Conservation (phyloP, 2,797 vertebrate genomes). For the Delichon dasypus region DNA sequence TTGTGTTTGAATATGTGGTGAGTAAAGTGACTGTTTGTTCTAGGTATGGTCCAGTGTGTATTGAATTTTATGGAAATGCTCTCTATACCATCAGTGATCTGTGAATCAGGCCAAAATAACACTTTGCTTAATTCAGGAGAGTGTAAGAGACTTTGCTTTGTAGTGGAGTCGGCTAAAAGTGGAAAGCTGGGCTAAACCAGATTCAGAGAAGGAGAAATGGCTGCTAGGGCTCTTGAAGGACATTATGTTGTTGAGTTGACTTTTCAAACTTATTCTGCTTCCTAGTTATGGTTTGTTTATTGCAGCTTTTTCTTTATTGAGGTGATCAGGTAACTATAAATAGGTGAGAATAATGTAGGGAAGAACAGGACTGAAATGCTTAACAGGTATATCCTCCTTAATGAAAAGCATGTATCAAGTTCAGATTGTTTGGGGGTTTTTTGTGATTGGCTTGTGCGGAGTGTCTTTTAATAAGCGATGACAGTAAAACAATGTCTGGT, state of each 20-base stretch:
- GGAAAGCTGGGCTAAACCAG: background rate
- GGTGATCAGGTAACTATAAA: background rate
- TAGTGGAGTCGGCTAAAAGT: background rate
- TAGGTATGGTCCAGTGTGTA: background rate
- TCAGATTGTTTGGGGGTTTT: background rate
- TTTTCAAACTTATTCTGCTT: background rate
- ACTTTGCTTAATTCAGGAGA: background rate
- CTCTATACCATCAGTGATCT: background rate
- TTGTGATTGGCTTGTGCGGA: background rate
- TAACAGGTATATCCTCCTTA: background rate
- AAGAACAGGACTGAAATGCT: background rate
- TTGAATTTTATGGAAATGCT: background rate
- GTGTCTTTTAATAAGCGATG: background rate
- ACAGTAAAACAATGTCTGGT: background rate
- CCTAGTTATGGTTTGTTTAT: background rate
- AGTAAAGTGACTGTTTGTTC: constrained; percentile 62
- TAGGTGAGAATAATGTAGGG: background rate
- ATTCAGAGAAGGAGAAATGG: background rate
- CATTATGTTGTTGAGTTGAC: background rate
- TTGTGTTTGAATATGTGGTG: constrained; percentile 89
- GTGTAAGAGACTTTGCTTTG: background rate
- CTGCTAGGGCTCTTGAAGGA: background rate
- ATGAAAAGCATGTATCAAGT: background rate
- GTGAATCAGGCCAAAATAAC: background rate
- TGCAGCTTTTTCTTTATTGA: background rate